A percentile compares a stretch with the other conserved stretches of the same genome.
Conservation (phyloP, 2,113 vertebrate genomes). For the Propithecus coquereli region DNA sequence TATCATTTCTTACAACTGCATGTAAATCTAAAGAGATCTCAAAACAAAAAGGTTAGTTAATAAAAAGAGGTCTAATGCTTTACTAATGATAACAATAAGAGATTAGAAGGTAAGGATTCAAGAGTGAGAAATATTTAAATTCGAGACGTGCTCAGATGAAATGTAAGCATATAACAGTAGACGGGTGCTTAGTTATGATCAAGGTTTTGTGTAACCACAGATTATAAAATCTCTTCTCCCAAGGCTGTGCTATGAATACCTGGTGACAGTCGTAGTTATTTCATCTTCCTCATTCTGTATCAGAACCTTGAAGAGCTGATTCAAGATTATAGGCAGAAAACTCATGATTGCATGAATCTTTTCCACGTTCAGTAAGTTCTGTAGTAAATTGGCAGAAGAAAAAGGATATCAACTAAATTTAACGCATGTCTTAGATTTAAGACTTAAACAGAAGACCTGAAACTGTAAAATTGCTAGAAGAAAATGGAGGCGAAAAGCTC, state of each 20-base stretch:
- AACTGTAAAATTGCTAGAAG: not conserved
- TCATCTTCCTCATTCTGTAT: slow-evolving; percentile 93
- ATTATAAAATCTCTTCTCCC: no score
- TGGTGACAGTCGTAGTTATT: slow-evolving; percentile 90
- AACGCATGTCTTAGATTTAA: not conserved
- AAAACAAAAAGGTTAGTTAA: not conserved
- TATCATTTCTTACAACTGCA: not conserved
- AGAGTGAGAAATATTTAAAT: not conserved
- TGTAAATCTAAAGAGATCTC: not conserved
- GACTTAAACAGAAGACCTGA: not conserved
- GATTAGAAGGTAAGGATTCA: not conserved
- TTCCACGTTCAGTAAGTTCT: slow-evolving; percentile 96
- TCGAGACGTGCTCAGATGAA: not conserved
- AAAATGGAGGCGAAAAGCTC: not conserved
- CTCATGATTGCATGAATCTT: slow-evolving; percentile 94
- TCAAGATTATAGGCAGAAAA: slow-evolving; percentile 96
- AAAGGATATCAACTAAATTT: not conserved
- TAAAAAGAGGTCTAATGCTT: not conserved
- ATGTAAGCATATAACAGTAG: not conserved
- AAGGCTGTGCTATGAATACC: slow-evolving; percentile 81
- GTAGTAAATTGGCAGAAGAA: slow-evolving; percentile 17
- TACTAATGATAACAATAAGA: not conserved
- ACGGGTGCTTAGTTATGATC: not conserved
- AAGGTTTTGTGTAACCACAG: not conserved
- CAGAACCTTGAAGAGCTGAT: slow-evolving; percentile 96